phyloP scores from a whole-genome alignment of 92 coral and sea anemone species.

The Palythoa heliodiscus region DNA sequence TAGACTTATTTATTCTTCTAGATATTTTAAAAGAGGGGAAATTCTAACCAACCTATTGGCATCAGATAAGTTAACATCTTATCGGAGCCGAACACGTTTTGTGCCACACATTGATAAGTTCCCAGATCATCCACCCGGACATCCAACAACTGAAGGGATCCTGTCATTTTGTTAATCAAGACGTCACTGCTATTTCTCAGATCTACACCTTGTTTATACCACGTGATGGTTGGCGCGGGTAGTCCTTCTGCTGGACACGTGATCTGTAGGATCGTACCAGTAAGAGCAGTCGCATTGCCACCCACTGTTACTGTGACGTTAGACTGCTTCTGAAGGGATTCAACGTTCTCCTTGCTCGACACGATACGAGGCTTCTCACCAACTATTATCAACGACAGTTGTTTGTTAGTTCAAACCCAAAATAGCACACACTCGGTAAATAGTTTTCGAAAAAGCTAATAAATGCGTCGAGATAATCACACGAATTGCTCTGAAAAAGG shows the following conservation, averaged over 20 bases:
- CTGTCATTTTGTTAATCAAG: conserved; percentile 36
- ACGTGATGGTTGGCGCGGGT: conserved; percentile 67
- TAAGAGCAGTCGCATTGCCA: conserved; percentile 51
- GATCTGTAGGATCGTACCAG: conserved; percentile 54
- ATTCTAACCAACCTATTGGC: conserved; percentile 54
- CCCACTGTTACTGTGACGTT: conserved; percentile 50
- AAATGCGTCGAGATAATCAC: not conserved
- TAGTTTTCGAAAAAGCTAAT: not conserved
- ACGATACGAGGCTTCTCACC: conserved; percentile 55
- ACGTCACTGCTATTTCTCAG: conserved; percentile 31
- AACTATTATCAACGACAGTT: conserved; percentile 13
- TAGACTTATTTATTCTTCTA: too few relatives aligned
- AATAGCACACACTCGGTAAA: not conserved
- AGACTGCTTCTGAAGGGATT: conserved; percentile 21
- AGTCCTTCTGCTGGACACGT: conserved; percentile 73
- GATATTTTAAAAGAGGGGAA: not conserved
- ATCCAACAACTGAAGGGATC: conserved; percentile 44
- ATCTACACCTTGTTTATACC: conserved; percentile 59
- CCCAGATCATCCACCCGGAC: conserved; percentile 46
- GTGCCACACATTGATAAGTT: conserved; percentile 51
- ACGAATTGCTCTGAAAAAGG: too few relatives aligned
- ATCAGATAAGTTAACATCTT: conserved; percentile 45
- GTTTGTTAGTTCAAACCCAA: not conserved
- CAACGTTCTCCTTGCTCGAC: conserved; percentile 26
- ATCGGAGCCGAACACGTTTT: conserved; percentile 58